phyloP scores from a whole-genome alignment of 2,888 invertebrate genomes.

The Mantis religiosa region DNA sequence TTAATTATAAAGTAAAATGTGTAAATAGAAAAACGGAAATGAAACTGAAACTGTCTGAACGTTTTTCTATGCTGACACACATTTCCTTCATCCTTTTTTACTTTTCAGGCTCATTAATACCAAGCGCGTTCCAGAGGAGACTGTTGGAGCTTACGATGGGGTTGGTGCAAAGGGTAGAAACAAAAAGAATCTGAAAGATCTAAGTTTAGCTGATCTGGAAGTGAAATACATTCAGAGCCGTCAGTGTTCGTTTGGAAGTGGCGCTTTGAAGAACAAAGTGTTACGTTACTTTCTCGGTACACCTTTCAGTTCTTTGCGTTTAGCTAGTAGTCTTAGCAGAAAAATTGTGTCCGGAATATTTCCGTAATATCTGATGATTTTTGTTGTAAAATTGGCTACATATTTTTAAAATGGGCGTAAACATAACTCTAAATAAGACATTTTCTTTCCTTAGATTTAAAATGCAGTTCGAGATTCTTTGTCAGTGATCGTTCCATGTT shows the following conservation, averaged over 20 bases:
- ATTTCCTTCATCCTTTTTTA: not conserved
- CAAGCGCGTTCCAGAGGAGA: not conserved
- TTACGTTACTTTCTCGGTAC: not conserved
- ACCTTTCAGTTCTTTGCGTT: not conserved
- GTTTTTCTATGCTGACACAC: not conserved
- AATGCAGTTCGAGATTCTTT: too few relatives aligned
- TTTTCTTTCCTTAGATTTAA: too few relatives aligned
- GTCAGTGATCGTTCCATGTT: too few relatives aligned
- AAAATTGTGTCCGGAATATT: too few relatives aligned
- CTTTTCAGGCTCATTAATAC: not conserved
- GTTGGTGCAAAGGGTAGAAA: not conserved
- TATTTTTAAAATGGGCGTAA: too few relatives aligned
- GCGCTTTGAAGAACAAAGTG: not conserved
- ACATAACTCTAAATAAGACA: too few relatives aligned
- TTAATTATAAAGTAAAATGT: too few relatives aligned
- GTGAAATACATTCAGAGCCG: not conserved
- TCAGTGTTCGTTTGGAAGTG: not conserved
- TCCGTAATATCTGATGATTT: too few relatives aligned
- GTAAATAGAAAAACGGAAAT: too few relatives aligned
- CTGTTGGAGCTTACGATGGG: not conserved
- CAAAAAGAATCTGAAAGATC: constrained; percentile 1
- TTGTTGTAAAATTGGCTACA: too few relatives aligned
- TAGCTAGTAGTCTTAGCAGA: too few relatives aligned
- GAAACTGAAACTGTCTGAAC: not conserved
- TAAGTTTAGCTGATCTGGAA: constrained; percentile 6